Percentiles rank a stretch among this genome's conserved stretches.
Evolutionary conservation across 2,888 invertebrate species (phyloP).

Genomic region (Dilophus febrilis): DNA sequence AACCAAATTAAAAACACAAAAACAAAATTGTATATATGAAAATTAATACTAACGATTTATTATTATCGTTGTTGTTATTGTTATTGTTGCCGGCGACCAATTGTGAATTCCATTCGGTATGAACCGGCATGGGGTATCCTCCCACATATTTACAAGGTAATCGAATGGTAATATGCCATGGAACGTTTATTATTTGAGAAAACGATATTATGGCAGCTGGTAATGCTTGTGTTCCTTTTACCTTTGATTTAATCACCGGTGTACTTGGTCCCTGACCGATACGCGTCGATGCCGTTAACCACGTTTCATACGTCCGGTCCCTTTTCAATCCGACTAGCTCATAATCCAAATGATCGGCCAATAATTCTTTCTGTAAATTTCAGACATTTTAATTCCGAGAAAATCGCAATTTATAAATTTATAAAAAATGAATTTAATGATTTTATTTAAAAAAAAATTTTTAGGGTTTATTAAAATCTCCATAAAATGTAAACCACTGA

Average conservation of each 20-base stretch:
- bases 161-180: conserved; percentile 36
- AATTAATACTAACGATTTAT: too few species aligned
- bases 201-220: conserved; percentile 41
- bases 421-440: too few species aligned
- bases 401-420: too few species aligned
- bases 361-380: conserved; percentile 23
- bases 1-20: too few species aligned
- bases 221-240: conserved; percentile 25
- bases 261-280: conserved; percentile 42
- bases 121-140: conserved; percentile 31
- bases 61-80: too few species aligned
- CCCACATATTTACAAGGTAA: conserved; percentile 38
- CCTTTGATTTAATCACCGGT: conserved; percentile 34
- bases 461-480: too few species aligned
- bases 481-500: too few species aligned
- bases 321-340: conserved; percentile 35
- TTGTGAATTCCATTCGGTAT: conserved; percentile 31
- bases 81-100: too few species aligned
- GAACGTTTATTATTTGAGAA: conserved; percentile 34
- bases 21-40: too few species aligned
- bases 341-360: conserved; percentile 33
- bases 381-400: too few species aligned
- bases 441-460: too few species aligned
- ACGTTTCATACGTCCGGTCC: conserved; percentile 39
- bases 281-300: conserved; percentile 42